These are phyloP conservation scores for Ephestia elutella DNA, from an alignment of 1,140 invertebrate genomes.

Conservation along the genomic window DNA sequence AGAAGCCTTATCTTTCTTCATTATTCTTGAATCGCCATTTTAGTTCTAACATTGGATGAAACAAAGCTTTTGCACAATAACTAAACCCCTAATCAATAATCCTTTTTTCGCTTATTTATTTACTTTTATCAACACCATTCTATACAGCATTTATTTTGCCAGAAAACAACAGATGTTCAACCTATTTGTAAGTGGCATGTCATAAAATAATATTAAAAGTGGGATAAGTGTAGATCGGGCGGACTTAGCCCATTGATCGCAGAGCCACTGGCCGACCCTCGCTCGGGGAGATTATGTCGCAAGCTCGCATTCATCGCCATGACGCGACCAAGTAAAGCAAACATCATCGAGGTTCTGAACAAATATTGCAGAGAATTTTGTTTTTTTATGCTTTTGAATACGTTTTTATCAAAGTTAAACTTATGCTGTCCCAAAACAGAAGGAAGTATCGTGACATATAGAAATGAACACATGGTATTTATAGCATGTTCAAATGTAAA, in stretches of 20 bases:
- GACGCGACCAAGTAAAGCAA: conserved; percentile 21
- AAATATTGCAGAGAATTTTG: background rate
- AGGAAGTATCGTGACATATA: no score
- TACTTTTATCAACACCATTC: no score
- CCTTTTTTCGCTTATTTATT: no score
- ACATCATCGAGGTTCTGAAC: conserved; percentile 22
- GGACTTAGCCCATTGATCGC: conserved; percentile 40
- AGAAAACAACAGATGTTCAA: conserved; percentile 36
- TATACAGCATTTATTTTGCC: conserved; percentile 9
- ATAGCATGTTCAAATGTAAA: no score
- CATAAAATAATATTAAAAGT: conserved; percentile 24
- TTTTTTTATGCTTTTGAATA: background rate
- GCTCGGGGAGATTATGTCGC: conserved; percentile 34
- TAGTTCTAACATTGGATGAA: no score
- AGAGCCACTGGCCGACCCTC: conserved; percentile 34
- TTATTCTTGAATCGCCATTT: no score
- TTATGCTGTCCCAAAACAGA: no score
- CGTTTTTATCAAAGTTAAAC: conserved; percentile 12
- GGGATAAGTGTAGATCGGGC: conserved; percentile 25
- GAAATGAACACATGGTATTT: no score
- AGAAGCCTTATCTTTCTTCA: no score
- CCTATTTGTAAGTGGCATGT: conserved; percentile 25
- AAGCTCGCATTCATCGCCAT: conserved; percentile 25
- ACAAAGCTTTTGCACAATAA: no score
- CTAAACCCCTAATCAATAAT: no score